Conservation (phyloP, 2,888 invertebrate species). For the Drosophila longiperda region DNA sequence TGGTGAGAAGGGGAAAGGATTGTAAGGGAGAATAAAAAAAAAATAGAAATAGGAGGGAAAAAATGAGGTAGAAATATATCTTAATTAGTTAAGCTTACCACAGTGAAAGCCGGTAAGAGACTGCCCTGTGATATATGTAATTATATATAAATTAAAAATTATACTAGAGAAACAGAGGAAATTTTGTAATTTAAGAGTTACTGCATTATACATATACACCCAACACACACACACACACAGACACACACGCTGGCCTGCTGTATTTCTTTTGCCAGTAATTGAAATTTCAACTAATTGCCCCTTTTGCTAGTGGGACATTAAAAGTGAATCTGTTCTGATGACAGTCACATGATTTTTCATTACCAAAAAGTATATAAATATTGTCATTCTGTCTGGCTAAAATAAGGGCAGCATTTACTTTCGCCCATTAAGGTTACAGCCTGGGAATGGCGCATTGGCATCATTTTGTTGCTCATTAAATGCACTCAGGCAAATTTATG, state of each 20-base stretch:
- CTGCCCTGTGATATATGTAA: not conserved
- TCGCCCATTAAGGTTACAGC: constrained; percentile 38
- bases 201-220: not conserved
- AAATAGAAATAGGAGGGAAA: not conserved
- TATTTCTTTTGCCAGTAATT: not conserved
- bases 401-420: constrained; percentile 21
- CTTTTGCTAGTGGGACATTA: not conserved
- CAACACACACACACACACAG: not conserved
- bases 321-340: not conserved
- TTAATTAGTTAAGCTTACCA: not conserved
- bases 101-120: not conserved
- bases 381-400: constrained; percentile 27
- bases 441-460: constrained; percentile 21
- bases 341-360: constrained; percentile 15
- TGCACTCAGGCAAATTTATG: constrained; percentile 65
- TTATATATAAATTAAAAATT: not conserved
- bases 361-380: constrained; percentile 16
- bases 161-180: not conserved
- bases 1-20: not conserved
- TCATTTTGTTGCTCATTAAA: constrained; percentile 63
- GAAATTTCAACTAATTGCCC: not conserved
- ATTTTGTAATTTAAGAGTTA: not conserved
- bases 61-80: not conserved
- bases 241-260: not conserved
- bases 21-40: not conserved